Evolutionary conservation across 2,888 invertebrate species (phyloP).

Genomic region (Agrypnus murinus): DNA sequence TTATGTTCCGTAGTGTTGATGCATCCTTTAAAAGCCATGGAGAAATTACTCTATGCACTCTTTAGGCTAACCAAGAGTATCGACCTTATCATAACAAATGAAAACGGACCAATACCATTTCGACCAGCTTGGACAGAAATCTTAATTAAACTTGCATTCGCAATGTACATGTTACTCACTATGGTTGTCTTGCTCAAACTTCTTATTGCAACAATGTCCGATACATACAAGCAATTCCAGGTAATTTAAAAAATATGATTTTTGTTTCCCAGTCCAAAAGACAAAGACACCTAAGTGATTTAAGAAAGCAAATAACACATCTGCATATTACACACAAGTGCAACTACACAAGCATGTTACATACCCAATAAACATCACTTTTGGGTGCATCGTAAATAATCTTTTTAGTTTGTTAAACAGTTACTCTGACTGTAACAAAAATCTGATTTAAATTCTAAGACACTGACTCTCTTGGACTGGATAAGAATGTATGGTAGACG

Average conservation of each 20-base stretch:
- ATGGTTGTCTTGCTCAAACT: conserved; percentile 98
- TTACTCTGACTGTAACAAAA: no score
- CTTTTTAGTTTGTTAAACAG: no score
- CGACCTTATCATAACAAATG: conserved; percentile 74
- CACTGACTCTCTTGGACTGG: conserved; percentile 25
- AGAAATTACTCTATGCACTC: conserved; percentile 97
- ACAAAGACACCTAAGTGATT: conserved; percentile 67
- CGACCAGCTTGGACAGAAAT: conserved; percentile 89
- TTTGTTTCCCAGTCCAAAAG: conserved; percentile 87
- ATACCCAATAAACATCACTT: no score
- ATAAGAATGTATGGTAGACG: conserved; percentile 22
- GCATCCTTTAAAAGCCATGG: conserved; percentile 93
- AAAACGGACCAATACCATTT: conserved; percentile 76
- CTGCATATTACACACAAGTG: no score
- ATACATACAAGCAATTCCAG: conserved; percentile 97
- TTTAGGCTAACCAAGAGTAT: conserved; percentile 94
- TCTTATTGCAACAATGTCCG: conserved; percentile 99
- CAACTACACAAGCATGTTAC: no score
- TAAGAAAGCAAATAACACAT: no score
- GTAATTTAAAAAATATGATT: conserved; percentile 50
- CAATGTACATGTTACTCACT: conserved; percentile 98
- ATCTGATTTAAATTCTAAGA: no score
- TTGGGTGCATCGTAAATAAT: no score
- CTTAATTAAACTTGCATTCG: conserved; percentile 94
- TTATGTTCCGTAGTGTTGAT: conserved; percentile 84